phyloP scores from a whole-genome alignment of 2,797 vertebrate genomes.

The Gallinago solitaria region DNA sequence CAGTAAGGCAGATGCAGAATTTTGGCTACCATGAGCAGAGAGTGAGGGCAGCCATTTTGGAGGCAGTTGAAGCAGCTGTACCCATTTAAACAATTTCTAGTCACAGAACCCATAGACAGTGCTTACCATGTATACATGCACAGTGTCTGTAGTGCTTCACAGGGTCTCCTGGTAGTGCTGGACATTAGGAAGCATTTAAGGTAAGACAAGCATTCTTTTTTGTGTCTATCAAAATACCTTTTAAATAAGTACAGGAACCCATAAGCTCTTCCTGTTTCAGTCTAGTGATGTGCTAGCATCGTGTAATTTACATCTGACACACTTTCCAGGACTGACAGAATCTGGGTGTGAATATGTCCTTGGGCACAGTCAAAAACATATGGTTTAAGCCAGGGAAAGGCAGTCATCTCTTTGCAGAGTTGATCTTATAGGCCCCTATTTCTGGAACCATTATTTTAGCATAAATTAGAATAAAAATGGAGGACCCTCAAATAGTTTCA shows the following conservation, averaged over 20 bases:
- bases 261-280: constrained; percentile 17
- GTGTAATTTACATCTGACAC: constrained; percentile 60
- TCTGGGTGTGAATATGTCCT: constrained; percentile 45
- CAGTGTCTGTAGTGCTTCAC: background rate
- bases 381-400: background rate
- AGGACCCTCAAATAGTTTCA: background rate
- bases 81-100: background rate
- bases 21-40: background rate
- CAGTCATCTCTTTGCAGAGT: background rate
- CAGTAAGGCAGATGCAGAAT: background rate
- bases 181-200: background rate
- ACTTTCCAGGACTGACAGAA: constrained; percentile 51
- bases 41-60: background rate
- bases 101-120: background rate
- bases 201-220: background rate
- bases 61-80: background rate
- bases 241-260: background rate
- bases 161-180: background rate
- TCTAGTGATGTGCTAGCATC: constrained; percentile 25
- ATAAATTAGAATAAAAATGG: constrained; percentile 6
- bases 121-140: background rate
- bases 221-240: background rate
- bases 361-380: background rate
- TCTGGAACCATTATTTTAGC: background rate
- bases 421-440: background rate